A percentile compares a stretch with the other conserved stretches of the same genome.
phyloP scores from a whole-genome alignment of 1,140 invertebrate genomes.

The Aplysia californica region DNA sequence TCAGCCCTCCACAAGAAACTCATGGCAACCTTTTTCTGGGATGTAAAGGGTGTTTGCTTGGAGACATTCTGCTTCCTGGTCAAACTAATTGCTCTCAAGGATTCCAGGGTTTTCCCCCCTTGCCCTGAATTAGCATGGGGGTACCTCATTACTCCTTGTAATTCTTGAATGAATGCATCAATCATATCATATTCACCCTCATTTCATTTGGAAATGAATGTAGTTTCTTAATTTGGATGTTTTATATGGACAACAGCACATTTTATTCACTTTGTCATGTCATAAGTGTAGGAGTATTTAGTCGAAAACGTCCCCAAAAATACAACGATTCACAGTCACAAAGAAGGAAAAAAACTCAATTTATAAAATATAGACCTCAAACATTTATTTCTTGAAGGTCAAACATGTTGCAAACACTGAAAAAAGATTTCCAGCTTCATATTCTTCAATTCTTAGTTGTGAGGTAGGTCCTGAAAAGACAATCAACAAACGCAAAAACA shows the following conservation, averaged over 20 bases:
- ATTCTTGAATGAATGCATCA: too few relatives aligned
- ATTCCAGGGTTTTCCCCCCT: too few relatives aligned
- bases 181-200: background rate
- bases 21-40: too few relatives aligned
- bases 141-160: too few relatives aligned
- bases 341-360: background rate
- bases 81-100: too few relatives aligned
- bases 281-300: background rate
- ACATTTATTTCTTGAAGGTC: background rate
- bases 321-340: background rate
- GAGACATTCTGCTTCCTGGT: too few relatives aligned
- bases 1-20: too few relatives aligned
- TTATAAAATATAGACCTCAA: background rate
- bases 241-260: background rate
- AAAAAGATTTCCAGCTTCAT: background rate
- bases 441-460: background rate
- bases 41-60: too few relatives aligned
- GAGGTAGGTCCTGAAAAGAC: background rate
- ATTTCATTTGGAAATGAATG: background rate
- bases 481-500: background rate
- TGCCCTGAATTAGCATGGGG: too few relatives aligned
- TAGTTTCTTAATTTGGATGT: background rate
- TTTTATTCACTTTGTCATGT: background rate
- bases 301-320: background rate
- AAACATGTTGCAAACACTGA: background rate